These are phyloP conservation scores for Ctenomys sociabilis DNA, from an alignment of 2,113 vertebrate genomes.

Conservation along the genomic window DNA sequence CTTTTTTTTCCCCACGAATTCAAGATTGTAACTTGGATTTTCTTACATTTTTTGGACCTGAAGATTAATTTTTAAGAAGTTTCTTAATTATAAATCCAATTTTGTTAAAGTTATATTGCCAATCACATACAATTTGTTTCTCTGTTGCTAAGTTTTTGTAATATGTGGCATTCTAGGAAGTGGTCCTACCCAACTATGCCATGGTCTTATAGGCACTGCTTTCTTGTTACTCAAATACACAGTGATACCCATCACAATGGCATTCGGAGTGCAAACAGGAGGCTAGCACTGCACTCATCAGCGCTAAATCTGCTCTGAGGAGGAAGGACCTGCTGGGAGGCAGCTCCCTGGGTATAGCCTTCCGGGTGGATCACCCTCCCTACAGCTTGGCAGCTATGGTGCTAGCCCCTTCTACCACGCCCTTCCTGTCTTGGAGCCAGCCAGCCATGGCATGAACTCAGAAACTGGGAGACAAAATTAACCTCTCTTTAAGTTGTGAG, in stretches of 20 bases:
- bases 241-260: neutral
- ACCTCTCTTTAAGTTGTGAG: neutral
- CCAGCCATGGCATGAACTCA: neutral
- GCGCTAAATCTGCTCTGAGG: neutral
- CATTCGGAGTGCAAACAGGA: neutral
- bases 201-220: neutral
- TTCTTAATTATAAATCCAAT: neutral
- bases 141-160: neutral
- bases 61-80: neutral
- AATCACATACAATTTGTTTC: neutral
- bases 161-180: neutral
- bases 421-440: neutral
- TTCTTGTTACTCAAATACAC: neutral
- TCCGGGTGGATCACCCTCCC: neutral
- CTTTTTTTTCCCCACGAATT: neutral
- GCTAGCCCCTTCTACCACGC: neutral
- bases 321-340: neutral
- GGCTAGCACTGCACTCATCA: neutral
- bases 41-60: neutral
- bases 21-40: neutral
- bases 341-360: no score
- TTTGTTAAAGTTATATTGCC: neutral
- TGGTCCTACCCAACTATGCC: neutral
- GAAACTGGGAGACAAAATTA: neutral
- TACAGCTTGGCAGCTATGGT: neutral